phyloP scores from a whole-genome alignment of 2,113 vertebrate species.

The Pardalotus punctatus region DNA sequence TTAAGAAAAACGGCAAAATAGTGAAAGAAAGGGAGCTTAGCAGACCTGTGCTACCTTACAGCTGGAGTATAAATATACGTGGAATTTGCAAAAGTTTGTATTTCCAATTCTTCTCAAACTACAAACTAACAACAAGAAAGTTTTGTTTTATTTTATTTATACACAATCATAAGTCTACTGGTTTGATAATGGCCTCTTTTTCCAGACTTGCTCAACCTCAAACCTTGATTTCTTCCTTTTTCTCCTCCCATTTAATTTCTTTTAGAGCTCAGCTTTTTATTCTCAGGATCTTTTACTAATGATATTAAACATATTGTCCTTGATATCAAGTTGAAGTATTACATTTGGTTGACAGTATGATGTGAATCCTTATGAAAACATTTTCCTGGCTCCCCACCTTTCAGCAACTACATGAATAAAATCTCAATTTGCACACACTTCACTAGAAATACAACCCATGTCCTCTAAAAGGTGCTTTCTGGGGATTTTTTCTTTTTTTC shows the following conservation, averaged over 20 bases:
- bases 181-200: not conserved
- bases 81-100: not conserved
- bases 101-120: not conserved
- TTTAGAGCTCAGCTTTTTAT: not conserved
- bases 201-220: not conserved
- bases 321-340: not conserved
- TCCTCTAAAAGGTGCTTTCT: not conserved
- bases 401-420: not conserved
- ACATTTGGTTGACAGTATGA: not conserved
- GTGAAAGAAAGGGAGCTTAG: not conserved
- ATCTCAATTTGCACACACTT: not conserved
- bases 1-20: not conserved
- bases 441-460: not conserved
- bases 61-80: not conserved
- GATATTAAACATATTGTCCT: not conserved
- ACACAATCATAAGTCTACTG: not conserved
- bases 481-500: not conserved
- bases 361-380: not conserved
- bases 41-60: not conserved
- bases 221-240: not conserved
- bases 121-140: not conserved
- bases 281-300: not conserved
- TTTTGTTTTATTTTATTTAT: not conserved
- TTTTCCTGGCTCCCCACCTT: not conserved
- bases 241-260: not conserved